A percentile compares a stretch with the other conserved stretches of the same genome.
phyloP scores from a whole-genome alignment of 92 coral and sea anemone species.

The Paramuricea clavata region DNA sequence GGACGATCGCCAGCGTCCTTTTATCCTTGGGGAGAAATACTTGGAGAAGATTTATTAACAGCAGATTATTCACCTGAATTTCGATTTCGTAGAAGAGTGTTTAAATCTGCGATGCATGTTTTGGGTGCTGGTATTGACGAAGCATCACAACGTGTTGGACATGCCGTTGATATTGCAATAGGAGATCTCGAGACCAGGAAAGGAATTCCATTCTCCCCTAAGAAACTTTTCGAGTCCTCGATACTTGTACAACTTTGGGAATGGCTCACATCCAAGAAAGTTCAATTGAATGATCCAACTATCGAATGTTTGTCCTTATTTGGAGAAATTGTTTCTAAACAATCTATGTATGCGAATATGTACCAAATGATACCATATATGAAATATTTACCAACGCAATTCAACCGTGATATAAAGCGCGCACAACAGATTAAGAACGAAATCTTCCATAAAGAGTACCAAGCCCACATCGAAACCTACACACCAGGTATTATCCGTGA shows the following conservation, averaged over 20 bases:
- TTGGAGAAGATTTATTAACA: conserved; percentile 22
- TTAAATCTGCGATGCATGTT: conserved; percentile 1
- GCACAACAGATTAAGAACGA: conserved; percentile 34
- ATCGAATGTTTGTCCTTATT: background rate
- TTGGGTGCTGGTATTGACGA: background rate
- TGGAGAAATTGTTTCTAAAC: background rate
- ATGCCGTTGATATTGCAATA: background rate
- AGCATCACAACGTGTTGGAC: background rate
- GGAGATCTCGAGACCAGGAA: background rate
- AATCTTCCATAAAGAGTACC: conserved; percentile 32
- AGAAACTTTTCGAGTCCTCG: background rate
- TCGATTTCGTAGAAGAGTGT: background rate
- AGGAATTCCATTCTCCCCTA: background rate
- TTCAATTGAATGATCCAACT: background rate
- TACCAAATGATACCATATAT: conserved; percentile 33
- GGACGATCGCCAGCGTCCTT: conserved; percentile 45
- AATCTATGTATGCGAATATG: background rate
- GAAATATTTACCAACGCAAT: conserved; percentile 2
- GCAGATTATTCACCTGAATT: background rate
- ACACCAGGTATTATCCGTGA: conserved; percentile 52
- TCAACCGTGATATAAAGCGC: background rate
- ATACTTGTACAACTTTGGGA: background rate
- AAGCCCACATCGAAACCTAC: conserved; percentile 50
- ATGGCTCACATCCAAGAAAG: background rate
- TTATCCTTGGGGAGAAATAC: conserved; percentile 18